Conservation (phyloP, 1,140 invertebrate species). For the Asobara japonica region DNA sequence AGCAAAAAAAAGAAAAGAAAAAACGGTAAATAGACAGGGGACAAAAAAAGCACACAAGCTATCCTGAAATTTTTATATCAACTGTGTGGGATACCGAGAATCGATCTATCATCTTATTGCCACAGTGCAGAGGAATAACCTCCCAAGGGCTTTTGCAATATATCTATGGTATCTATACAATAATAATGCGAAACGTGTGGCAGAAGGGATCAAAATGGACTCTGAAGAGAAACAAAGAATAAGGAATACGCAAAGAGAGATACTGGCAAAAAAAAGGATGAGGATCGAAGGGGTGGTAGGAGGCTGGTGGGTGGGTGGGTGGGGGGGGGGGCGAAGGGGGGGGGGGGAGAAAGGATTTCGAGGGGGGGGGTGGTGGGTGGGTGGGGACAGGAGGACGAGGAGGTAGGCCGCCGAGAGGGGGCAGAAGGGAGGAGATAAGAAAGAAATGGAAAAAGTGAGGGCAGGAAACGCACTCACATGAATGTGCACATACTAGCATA, state of each 20-base stretch:
- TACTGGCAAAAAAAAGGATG: not conserved
- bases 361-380: no score
- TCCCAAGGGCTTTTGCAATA: conserved; percentile 6
- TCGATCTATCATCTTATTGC: conserved; percentile 15
- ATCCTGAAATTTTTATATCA: conserved; percentile 20
- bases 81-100: not conserved
- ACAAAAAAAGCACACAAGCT: not conserved
- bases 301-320: no score
- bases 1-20: not conserved
- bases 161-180: conserved; percentile 2
- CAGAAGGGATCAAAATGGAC: not conserved
- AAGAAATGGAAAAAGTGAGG: not conserved
- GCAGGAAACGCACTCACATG: conserved; percentile 11
- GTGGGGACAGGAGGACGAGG: no score
- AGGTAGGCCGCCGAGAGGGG: not conserved
- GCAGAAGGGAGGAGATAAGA: not conserved
- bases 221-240: not conserved
- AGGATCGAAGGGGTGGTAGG: not conserved
- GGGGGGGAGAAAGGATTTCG: not conserved
- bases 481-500: conserved; percentile 28
- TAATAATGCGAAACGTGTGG: conserved; percentile 11
- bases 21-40: not conserved
- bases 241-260: not conserved
- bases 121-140: not conserved
- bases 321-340: not conserved